Percentiles rank a stretch among this genome's conserved stretches.
These are phyloP conservation scores for Corythucha ciliata DNA, from an alignment of 2,888 invertebrate genomes.

Conservation along the genomic window DNA sequence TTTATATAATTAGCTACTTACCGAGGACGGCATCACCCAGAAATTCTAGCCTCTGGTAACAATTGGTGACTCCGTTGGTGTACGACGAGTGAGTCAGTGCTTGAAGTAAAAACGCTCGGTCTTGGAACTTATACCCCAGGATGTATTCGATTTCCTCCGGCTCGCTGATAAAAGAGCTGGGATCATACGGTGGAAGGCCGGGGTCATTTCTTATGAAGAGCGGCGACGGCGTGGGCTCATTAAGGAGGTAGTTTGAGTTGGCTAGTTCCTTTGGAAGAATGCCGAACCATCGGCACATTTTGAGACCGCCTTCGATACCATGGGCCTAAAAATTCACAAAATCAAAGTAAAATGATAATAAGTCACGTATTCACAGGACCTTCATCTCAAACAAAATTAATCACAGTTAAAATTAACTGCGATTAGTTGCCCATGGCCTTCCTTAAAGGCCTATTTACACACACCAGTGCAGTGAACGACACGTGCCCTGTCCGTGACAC, in stretches of 20 bases:
- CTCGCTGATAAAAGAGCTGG: conserved; percentile 13
- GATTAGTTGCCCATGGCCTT: too few species aligned
- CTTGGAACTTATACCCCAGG: conserved; percentile 66
- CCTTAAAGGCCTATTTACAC: too few species aligned
- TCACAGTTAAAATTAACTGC: too few species aligned
- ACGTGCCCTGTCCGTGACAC: too few species aligned
- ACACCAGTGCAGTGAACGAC: too few species aligned
- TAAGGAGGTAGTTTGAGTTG: conserved; percentile 6
- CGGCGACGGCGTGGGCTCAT: conserved; percentile 4
- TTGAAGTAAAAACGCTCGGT: conserved; percentile 73
- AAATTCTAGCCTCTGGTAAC: conserved; percentile 86
- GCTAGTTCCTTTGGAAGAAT: conserved; percentile 41
- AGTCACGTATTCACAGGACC: too few species aligned
- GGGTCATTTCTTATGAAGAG: background rate
- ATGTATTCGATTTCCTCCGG: conserved; percentile 49
- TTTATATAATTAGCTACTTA: conserved; percentile 35
- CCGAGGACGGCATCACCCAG: conserved; percentile 80
- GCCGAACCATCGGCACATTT: conserved; percentile 55
- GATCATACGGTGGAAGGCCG: background rate
- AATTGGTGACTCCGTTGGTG: conserved; percentile 57
- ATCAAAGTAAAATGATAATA: too few species aligned
- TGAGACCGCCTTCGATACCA: conserved; percentile 47
- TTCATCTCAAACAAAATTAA: too few species aligned
- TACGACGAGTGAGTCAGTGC: conserved; percentile 90
- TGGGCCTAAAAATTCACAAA: conserved; percentile 45